Evolutionary conservation across 2,113 vertebrate genomes (phyloP).

Genomic region (Cervus canadensis): DNA sequence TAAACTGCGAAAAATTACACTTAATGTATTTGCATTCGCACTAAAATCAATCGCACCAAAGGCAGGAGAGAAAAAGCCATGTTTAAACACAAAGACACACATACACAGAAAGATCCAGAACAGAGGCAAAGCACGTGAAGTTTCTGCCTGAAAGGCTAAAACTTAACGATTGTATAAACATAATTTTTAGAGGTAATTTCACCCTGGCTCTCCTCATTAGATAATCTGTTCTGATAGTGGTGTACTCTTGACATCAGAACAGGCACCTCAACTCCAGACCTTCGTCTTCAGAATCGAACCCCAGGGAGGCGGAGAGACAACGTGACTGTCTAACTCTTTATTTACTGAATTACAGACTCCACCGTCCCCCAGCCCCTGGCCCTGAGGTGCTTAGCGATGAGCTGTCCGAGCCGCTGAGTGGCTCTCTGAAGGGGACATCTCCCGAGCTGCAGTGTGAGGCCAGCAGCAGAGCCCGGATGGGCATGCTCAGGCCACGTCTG

Average conservation of each 20-base stretch:
- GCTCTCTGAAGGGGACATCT: constrained; percentile 34
- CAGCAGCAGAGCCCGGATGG: neutral
- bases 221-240: neutral
- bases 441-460: neutral
- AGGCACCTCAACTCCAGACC: neutral
- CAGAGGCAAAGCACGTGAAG: neutral
- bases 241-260: neutral
- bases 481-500: neutral
- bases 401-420: neutral
- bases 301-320: neutral
- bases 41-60: neutral
- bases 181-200: neutral
- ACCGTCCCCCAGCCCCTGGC: neutral
- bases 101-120: neutral
- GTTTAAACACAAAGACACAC: neutral
- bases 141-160: neutral
- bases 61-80: neutral
- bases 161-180: neutral
- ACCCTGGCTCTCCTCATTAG: neutral
- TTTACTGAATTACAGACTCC: neutral
- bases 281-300: neutral
- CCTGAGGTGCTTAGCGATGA: neutral
- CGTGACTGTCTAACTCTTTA: neutral
- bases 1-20: neutral
- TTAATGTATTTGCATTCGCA: too few relatives aligned